phyloP scores from a whole-genome alignment of 2,888 invertebrate genomes.

The Rhaphigaster nebulosa region DNA sequence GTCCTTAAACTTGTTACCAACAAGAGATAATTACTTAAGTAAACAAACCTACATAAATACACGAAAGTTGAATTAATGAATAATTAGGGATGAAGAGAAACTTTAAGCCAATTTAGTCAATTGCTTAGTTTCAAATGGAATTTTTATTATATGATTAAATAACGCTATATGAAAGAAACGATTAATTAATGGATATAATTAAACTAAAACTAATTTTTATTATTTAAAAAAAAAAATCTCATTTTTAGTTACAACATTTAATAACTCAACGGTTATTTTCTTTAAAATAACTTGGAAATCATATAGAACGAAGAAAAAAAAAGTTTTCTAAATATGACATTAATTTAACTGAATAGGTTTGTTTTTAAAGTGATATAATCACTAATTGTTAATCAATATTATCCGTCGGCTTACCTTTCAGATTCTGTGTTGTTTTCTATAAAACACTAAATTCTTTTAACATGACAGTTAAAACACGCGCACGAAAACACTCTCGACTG shows the following conservation, averaged over 20 bases:
- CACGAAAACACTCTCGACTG: background rate
- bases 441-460: background rate
- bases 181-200: background rate
- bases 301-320: background rate
- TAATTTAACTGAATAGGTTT: background rate
- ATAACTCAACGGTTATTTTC: background rate
- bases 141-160: background rate
- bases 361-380: background rate
- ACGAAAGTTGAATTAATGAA: too few relatives aligned
- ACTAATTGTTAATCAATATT: background rate
- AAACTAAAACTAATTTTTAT: background rate
- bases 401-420: background rate
- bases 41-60: background rate
- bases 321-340: background rate
- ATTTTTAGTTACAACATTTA: background rate
- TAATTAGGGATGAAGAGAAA: too few relatives aligned
- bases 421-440: background rate
- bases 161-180: background rate
- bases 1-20: background rate
- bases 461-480: conserved; percentile 26
- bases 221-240: background rate
- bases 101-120: background rate
- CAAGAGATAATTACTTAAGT: background rate
- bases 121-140: background rate
- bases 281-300: background rate